Evolutionary conservation across 1,140 invertebrate genomes (phyloP), one percentile per base, ranked within the genome.

Genomic region (Drosophila burlai): DNA sequence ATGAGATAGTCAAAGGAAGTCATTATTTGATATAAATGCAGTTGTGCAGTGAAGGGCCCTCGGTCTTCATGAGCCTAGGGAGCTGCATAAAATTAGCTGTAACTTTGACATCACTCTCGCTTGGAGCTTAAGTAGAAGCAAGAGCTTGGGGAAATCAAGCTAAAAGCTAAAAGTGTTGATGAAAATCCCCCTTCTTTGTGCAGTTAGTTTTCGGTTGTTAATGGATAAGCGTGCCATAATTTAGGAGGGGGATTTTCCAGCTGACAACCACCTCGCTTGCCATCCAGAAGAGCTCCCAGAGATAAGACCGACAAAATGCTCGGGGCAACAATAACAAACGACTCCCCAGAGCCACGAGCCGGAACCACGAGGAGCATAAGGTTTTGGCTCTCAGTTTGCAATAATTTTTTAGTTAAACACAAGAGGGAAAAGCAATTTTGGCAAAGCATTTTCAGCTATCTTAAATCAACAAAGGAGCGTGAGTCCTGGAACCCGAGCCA

Each of bases 351-450:
- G 80, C n/a, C 47, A 29, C 18, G 42, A 16, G 49, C 49, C 26
- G 24, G 46, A 49, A 31, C 49, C 26, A 31, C 26, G 38, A 46
- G 57, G 36, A 47, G 63, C 78, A 62, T 79, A 63, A 69, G 75
- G 58, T 16, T 34, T 36, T 45, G 38, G 45, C 31, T 42, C 54
- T 63, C 64, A 49, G 63, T 71, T 85, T 81, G 74, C 76, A 76
- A 86, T 82, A 63, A 85, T 83, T 83, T 86, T 79, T 85, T 79
- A 75, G 69, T 67, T 67, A 71, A 86, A 81, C 61, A 79, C 54
- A 21, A 40, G 71, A 83, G 58, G 61, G 45, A 65, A 68, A 71
- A 78, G 54, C 64, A 46, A 76, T 81, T 81, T 81, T 26, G 58
- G 38, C 54, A 58, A 38, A 26, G n/a, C 26, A 69, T 58, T 72